Evolutionary conservation across 1,140 invertebrate species (phyloP), one percentile per base, ranked within the genome.

Genomic region (Pentalonia nigronervosa): DNA sequence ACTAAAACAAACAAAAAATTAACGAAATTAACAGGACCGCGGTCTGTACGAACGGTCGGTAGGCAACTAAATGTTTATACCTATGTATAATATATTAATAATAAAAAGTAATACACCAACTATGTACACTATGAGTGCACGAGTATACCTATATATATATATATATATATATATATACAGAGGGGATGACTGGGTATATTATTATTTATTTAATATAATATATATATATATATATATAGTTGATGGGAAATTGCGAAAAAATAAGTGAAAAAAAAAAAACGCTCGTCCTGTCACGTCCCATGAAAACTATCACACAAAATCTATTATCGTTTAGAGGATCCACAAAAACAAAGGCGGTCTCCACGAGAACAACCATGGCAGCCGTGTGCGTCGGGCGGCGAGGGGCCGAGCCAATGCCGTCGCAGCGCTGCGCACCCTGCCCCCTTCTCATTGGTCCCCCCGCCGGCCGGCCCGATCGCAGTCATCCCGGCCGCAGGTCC

Each of bases 291-390:
- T 47, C n/a, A 36, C 45, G 90, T 91, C 90, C 90, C 50, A 50
- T 84, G 76, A 25, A 92, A 92, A 83, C 91, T 53, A 84, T 92
- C 76, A 36, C 47, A 53, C 36, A 84, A 92, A 50, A 53, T 84
- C 41, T 50, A 91, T 84, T 53, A 92, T 53, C 76, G 91, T 50
- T 92, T 92, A 92, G 23, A 23, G 91, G 48, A 84, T 84, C 91
- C n/a, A 84, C 47, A 53, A 56, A 93, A 93, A 93, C 91, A 93
- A 93, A 93, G 91, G 91, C 91, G 91, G 76, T 93, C 89, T 45
- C 56, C 53, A 2, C 81, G 45, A 36, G 47, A 50, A 34, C 48
- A 45, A 83, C 91, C 25, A 93, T 93, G 91, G 48, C 91, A 93
- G 91, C 91, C 76, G 48, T 45, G 41, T 23, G 41, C 41, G 34